Evolutionary conservation across 2,113 vertebrate species (phyloP).

Genomic region (Lynx canadensis): DNA sequence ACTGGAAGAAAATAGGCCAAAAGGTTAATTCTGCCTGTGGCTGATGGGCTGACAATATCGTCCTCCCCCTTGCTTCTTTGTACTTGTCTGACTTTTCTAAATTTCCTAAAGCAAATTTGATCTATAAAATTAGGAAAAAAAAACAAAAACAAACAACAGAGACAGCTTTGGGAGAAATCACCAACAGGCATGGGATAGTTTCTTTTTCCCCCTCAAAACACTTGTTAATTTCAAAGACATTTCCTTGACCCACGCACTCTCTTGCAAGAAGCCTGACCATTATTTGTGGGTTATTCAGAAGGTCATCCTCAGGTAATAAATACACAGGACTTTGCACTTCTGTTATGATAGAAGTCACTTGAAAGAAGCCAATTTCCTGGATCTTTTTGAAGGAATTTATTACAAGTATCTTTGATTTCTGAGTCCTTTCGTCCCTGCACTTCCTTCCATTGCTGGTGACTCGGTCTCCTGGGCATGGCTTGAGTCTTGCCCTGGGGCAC

Average conservation of each 20-base stretch:
- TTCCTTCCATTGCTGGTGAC: background rate
- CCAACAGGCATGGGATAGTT: background rate
- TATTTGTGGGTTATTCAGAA: background rate
- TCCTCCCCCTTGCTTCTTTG: background rate
- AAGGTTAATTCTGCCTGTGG: slow-evolving; percentile 31
- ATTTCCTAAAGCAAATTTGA: slow-evolving; percentile 4
- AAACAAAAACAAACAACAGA: background rate
- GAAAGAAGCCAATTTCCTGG: background rate
- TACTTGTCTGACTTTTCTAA: background rate
- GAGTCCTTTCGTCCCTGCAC: background rate
- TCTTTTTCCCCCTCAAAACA: background rate
- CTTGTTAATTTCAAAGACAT: background rate
- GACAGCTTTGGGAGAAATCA: background rate
- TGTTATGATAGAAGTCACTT: background rate
- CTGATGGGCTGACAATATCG: background rate
- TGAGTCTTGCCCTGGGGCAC: background rate
- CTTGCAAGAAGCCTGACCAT: background rate
- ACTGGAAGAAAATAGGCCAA: background rate
- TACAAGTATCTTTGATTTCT: background rate
- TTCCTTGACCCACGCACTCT: background rate
- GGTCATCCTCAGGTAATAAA: background rate
- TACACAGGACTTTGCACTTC: background rate
- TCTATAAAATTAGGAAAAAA: background rate
- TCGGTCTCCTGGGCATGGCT: background rate
- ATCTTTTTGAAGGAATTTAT: slow-evolving; percentile 15